Conservation (phyloP, 2,113 vertebrate species). For the Macroglossus sobrinus region DNA sequence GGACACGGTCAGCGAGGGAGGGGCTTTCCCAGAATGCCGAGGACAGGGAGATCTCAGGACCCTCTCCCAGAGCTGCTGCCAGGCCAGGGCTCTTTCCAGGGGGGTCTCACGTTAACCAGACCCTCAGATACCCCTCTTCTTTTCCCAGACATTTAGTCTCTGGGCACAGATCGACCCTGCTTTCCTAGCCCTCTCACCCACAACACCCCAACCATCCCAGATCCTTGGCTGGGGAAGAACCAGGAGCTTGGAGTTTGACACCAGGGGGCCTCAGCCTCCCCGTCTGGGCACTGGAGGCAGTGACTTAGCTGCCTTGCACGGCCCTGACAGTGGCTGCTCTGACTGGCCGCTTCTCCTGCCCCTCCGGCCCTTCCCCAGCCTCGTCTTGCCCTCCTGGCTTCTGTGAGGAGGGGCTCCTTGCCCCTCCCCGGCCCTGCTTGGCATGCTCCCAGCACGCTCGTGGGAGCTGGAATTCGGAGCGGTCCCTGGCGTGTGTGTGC, state of each 20-base stretch:
- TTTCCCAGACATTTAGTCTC: background rate
- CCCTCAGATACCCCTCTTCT: no score
- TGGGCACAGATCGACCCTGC: background rate
- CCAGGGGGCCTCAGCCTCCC: background rate
- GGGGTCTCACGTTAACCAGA: background rate
- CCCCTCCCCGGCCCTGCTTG: background rate
- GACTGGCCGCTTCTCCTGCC: background rate
- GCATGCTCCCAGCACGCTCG: conserved; percentile 27
- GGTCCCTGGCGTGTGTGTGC: conserved; percentile 43
- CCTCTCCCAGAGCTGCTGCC: accelerated
- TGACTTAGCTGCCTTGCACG: background rate
- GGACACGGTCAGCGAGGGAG: background rate
- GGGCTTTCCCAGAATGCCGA: no score
- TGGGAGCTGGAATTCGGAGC: conserved; percentile 75
- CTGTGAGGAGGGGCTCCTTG: background rate
- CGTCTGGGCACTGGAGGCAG: background rate
- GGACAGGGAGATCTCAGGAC: background rate
- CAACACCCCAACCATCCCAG: background rate
- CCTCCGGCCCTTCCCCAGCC: background rate
- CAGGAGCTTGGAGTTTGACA: background rate
- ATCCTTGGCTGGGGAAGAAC: background rate
- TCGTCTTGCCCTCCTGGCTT: background rate
- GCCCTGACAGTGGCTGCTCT: background rate
- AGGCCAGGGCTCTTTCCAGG: background rate
- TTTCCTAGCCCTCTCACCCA: accelerated